Evolutionary conservation across 2,797 vertebrate species (phyloP), one percentile per base, ranked within the genome.

Genomic region (Hoplostethus mediterraneus): DNA sequence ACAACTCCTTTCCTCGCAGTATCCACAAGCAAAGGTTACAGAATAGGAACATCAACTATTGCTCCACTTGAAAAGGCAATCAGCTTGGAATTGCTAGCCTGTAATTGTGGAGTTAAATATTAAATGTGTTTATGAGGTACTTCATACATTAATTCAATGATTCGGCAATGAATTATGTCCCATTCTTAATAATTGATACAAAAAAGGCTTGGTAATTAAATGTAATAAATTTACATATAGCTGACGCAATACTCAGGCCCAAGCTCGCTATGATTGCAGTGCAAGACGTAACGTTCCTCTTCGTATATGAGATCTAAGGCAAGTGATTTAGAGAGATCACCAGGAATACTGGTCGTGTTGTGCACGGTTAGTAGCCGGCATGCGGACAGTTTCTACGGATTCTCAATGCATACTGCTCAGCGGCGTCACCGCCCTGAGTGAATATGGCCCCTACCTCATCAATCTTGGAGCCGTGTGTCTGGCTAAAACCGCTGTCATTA

Each of bases 391-490:
- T 44, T 30, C n/a, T 42, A 42, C 40, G 11, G 10, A 12, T 42
- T 12, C 40, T 42, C 40, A 11, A 1, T 42, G 40, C 3, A 49
- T 69, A 17, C 13, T 0, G 1, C 25, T 52, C 3, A 17, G 45
- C 48, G 68, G 52, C 16, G 31, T 36, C 13, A 53, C 13, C 53
- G 28, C 6, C 55, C 6, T n/a, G 2, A 21, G 55, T n/a, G 36
- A 38, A 40, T 58, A 40, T 40, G n/a, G 16, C 8, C 51, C 25
- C 42, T 76, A 93, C 90, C 86, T 84, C 64, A 10, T n/a, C 7
- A 54, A 5, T 38, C 21, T 12, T 69, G 40, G n/a, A 52, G 21
- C 44, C 12, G 12, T 58, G 77, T 30, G 16, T 30, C 25, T 79
- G 84, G 33, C 1, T 76, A 60, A 79, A 67, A 16, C 71, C 74